phyloP scores from a whole-genome alignment of 2,888 invertebrate species.

The Scaptomyza tumidula region DNA sequence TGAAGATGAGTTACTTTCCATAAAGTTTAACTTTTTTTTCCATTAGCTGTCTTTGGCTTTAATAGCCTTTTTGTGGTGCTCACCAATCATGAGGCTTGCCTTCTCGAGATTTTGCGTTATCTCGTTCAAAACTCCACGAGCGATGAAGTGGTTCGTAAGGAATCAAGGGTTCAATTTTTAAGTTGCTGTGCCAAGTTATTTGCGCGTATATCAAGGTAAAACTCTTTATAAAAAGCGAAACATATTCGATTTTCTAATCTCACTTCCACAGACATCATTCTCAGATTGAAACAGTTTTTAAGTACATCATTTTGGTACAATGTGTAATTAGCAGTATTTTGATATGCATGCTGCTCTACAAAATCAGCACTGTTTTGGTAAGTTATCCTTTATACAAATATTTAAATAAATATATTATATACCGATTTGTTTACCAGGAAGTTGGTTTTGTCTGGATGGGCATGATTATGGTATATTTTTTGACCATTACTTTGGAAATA shows the following conservation, averaged over 20 bases:
- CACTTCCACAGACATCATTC: slow-evolving; percentile 52
- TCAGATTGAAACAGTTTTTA: slow-evolving; percentile 63
- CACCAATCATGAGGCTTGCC: slow-evolving; percentile 63
- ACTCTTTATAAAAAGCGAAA: neutral
- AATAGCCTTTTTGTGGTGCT: slow-evolving; percentile 75
- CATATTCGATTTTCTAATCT: neutral
- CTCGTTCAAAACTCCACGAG: slow-evolving; percentile 69
- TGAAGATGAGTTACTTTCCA: no score
- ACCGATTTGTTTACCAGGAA: slow-evolving; percentile 38
- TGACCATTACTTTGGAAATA: slow-evolving; percentile 63
- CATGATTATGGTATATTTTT: slow-evolving; percentile 65
- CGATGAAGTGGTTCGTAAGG: slow-evolving; percentile 53
- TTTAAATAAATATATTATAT: no score
- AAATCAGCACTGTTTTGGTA: slow-evolving; percentile 70
- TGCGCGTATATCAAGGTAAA: slow-evolving; percentile 62
- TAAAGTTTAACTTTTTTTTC: neutral
- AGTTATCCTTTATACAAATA: neutral
- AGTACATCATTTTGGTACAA: slow-evolving; percentile 70
- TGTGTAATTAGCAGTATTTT: slow-evolving; percentile 68
- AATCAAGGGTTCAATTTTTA: slow-evolving; percentile 56
- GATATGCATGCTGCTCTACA: slow-evolving; percentile 75
- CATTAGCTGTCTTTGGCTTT: slow-evolving; percentile 67
- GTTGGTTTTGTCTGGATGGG: slow-evolving; percentile 65
- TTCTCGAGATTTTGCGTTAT: slow-evolving; percentile 66
- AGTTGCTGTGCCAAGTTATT: slow-evolving; percentile 70